These are phyloP conservation scores for Maniola hyperantus DNA, from an alignment of 2,888 invertebrate species.

Conservation along the genomic window DNA sequence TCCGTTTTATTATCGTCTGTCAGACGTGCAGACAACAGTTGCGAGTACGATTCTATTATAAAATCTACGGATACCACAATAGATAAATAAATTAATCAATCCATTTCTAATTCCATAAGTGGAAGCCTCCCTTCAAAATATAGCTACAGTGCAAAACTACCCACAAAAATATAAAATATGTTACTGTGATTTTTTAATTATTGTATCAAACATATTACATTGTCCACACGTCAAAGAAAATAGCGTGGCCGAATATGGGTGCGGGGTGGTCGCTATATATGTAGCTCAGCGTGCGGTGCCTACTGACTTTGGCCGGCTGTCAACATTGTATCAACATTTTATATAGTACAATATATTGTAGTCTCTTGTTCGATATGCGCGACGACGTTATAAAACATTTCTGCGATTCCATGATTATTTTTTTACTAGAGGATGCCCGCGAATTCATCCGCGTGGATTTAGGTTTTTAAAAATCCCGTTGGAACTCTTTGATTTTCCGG, in stretches of 20 bases:
- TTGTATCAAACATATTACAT: slow-evolving; percentile 45
- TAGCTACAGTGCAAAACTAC: slow-evolving; percentile 26
- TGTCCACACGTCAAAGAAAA: slow-evolving; percentile 53
- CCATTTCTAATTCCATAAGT: not conserved
- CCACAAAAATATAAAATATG: slow-evolving; percentile 15
- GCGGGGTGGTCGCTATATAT: slow-evolving; percentile 72
- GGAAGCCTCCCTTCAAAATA: not conserved
- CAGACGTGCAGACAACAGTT: slow-evolving; percentile 64
- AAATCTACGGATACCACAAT: slow-evolving; percentile 8
- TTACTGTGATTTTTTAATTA: slow-evolving; percentile 35
- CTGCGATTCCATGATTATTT: no score
- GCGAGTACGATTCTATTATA: slow-evolving; percentile 1
- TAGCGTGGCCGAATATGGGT: slow-evolving; percentile 66
- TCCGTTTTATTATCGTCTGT: slow-evolving; percentile 49
- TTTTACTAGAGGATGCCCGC: no score
- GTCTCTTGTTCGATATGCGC: slow-evolving; percentile 19
- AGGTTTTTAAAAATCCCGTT: no score
- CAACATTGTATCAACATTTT: not conserved
- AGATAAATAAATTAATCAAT: not conserved
- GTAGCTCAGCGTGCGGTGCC: slow-evolving; percentile 44
- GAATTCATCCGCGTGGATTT: no score
- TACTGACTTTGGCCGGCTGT: slow-evolving; percentile 36
- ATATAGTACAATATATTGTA: not conserved
- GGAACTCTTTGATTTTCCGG: no score
- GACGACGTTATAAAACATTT: no score